Base-by-base conservation (phyloP, 2,797 vertebrate species). In the Gorsachius magnificus region DNA sequence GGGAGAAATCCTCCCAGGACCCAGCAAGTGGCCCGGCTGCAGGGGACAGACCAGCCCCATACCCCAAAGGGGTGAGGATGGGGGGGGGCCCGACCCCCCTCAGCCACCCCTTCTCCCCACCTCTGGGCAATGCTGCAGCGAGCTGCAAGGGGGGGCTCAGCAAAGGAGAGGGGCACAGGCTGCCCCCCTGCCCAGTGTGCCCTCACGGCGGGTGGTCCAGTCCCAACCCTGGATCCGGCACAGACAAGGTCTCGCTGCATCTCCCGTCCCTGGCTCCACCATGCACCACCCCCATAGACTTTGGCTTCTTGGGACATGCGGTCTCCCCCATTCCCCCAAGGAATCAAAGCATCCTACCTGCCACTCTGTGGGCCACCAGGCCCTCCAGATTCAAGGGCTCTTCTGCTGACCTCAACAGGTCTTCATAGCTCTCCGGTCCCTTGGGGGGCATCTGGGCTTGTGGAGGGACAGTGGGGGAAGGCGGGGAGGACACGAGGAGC, bases 331-430 rank as follows among this genome's bases (percentile, higher is more conserved):
- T 33, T 4, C 54, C 68, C 89, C 24, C 66, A 51, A 90, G 89
- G 81, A 76, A 96, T 64, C 77, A 81, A 89, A 87, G 96, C 60
- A 36, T 71, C 98, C 98, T 99, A 99, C 99, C 99, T 98, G 99
- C 99, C 76, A 99, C 98, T 90, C 99, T 98, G 76, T 99, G 99
- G 83, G 99, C 99, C 94, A 99, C 99, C 93, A 99, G 98, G 63
- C 99, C 99, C 95, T 99, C 99, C 88, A 99, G 97, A 74, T 98
- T 99, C 97, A 99, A 98, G 25, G 98, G 98, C 57, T 98, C 98
- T 80, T 99, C 99, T 1, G 98, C 97, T 6, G 98, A 98, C 57
- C 89, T 94, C 16, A 98, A 98, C 56, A 97, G 89, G 16, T 97
- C 97, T 83, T 97, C 96, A 9, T 93, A 90, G 69, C 82, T 95